Percentiles rank a stretch among this genome's conserved stretches.
Conservation (phyloP, 2,888 invertebrate species). For the Alviniconcha strummeri region DNA sequence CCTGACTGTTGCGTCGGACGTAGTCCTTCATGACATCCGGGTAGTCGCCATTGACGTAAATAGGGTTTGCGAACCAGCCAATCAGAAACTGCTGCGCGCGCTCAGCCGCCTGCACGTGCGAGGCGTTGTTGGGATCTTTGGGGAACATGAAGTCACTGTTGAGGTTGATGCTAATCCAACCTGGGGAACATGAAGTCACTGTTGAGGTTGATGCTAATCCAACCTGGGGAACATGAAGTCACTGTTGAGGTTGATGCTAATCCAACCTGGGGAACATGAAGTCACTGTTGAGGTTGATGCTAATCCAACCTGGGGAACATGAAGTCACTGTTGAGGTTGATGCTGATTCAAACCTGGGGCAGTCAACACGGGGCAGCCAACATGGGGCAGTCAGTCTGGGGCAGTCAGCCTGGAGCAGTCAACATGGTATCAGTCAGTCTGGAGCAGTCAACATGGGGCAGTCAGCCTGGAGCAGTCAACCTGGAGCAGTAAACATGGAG, state of each 20-base stretch:
- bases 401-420: too few relatives aligned
- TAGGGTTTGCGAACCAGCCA: conserved; percentile 69
- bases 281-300: conserved; percentile 60
- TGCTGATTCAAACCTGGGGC: conserved; percentile 57
- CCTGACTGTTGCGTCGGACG: conserved; percentile 53
- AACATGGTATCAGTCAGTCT: too few relatives aligned
- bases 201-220: conserved; percentile 60
- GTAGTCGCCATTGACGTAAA: conserved; percentile 76
- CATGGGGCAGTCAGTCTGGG: too few relatives aligned
- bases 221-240: conserved; percentile 59
- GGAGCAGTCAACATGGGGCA: too few relatives aligned
- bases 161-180: conserved; percentile 59
- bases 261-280: conserved; percentile 58
- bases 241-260: conserved; percentile 61
- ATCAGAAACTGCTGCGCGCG: conserved; percentile 56
- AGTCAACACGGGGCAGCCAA: too few relatives aligned
- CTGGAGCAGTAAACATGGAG: too few relatives aligned
- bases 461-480: too few relatives aligned
- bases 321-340: conserved; percentile 61
- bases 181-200: conserved; percentile 60
- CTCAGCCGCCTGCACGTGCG: conserved; percentile 59
- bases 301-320: conserved; percentile 57
- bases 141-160: conserved; percentile 62
- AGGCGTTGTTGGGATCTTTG: conserved; percentile 51
- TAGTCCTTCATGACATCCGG: conserved; percentile 59